Conservation (phyloP, 1,140 invertebrate species). For the Listronotus oregonensis region DNA sequence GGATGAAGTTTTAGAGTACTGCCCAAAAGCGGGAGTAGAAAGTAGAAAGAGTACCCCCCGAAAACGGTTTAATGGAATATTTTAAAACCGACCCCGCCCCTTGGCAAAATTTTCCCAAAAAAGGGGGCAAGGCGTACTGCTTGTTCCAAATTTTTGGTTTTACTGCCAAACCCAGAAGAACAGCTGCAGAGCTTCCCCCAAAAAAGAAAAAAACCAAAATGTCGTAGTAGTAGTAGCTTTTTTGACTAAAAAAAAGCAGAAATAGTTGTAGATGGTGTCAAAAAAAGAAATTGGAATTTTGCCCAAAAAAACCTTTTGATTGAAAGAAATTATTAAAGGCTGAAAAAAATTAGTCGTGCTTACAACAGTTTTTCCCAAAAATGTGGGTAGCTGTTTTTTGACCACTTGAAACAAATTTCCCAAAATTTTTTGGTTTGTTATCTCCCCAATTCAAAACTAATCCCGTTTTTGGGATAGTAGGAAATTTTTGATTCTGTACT, state of each 20-base stretch:
- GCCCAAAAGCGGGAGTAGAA: neutral
- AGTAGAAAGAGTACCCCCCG: neutral
- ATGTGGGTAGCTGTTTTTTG: neutral
- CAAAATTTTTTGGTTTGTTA: neutral
- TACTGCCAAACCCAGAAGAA: too few relatives aligned
- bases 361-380: too few relatives aligned
- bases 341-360: neutral
- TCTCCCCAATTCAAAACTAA: neutral
- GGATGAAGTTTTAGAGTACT: neutral
- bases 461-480: neutral
- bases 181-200: neutral
- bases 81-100: slow-evolving; percentile 4
- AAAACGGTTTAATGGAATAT: neutral
- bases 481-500: slow-evolving; percentile 1
- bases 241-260: slow-evolving; percentile 10
- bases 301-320: slow-evolving; percentile 3
- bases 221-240: neutral
- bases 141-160: too few relatives aligned
- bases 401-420: neutral
- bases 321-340: neutral
- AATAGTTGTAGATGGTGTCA: neutral
- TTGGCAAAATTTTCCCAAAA: neutral
- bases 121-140: neutral
- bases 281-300: too few relatives aligned
- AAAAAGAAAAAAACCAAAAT: neutral